Conservation (phyloP, 2,113 vertebrate species). For the Hyla sarda region DNA sequence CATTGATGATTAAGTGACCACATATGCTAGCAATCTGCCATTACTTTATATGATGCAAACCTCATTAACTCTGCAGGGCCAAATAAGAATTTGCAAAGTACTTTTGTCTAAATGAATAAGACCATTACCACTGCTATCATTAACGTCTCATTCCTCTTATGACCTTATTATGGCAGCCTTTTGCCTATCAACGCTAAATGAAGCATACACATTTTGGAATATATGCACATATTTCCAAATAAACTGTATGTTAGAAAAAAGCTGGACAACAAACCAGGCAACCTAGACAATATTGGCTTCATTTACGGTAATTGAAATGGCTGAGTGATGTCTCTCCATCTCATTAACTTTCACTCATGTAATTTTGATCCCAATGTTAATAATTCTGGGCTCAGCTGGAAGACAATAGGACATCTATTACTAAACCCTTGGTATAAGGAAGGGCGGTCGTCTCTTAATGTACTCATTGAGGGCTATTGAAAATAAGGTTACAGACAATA, state of each 20-base stretch:
- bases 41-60: not conserved
- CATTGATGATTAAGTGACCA: not conserved
- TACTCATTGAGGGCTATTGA: conserved; percentile 1
- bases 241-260: conserved; percentile 28
- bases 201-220: conserved; percentile 17
- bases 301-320: conserved; percentile 54
- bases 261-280: conserved; percentile 24
- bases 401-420: conserved; percentile 45
- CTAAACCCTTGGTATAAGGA: conserved; percentile 18
- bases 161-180: conserved; percentile 53
- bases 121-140: conserved; percentile 40
- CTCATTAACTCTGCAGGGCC: conserved; percentile 23
- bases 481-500: conserved; percentile 48
- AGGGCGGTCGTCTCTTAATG: conserved; percentile 11
- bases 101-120: conserved; percentile 48
- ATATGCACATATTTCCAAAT: conserved; percentile 2
- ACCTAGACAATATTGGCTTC: conserved; percentile 46
- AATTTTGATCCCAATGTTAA: conserved; percentile 55
- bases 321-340: conserved; percentile 38
- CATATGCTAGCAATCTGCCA: not conserved
- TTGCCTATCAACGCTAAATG: conserved; percentile 33
- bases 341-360: conserved; percentile 54
- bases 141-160: conserved; percentile 42
- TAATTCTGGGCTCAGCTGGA: conserved; percentile 48
- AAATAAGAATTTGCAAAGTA: conserved; percentile 24